Evolutionary conservation across 2,888 invertebrate genomes (phyloP), one percentile per base, ranked within the genome.

Genomic region (Lithophane socia): DNA sequence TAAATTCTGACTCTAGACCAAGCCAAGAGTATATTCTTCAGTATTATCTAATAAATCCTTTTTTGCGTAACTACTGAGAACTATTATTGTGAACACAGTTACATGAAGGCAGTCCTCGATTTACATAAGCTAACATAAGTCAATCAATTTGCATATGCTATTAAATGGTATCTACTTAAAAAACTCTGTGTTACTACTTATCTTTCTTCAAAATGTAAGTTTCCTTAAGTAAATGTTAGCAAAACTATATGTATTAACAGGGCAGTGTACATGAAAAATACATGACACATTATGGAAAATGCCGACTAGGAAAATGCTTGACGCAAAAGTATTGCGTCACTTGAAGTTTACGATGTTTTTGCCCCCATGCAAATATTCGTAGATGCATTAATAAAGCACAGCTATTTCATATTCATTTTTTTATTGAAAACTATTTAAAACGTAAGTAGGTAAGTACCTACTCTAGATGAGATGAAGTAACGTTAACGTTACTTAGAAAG

Each of bases 211-310:
- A 67, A 83, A 79, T 42, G 42, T 29, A 65, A n/a, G 47, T 75
- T 18, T n/a, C 9, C 3, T 12, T 54, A 29, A 60, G 70, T 47
- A 68, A 72, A 49, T 58, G 29, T 75, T 47, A 9, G 42, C 47
- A 54, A 69, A 69, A 65, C 18, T 61, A 72, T 56, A 69, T 37
- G 37, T 37, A 5, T 70, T 63, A 76, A 67, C 42, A 44, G 54
- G 37, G 37, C 65, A 68, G 29, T 73, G 44, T 52, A 47, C 73
- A 73, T 86, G 78, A 82, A 77, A 86, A n/a, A 83, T 83, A 83
- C 71, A 83, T 69, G 79, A 66, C 16, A 42, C 69, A 71, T 85
- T 61, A 77, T 66, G 74, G 73, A 86, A 83, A 83, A 86, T 72
- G 47, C 65, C 68, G 24, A 65, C 73, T 69, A 68, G 44, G 52